Base-by-base conservation (phyloP, 1,140 invertebrate genomes). In the Varroa destructor region DNA sequence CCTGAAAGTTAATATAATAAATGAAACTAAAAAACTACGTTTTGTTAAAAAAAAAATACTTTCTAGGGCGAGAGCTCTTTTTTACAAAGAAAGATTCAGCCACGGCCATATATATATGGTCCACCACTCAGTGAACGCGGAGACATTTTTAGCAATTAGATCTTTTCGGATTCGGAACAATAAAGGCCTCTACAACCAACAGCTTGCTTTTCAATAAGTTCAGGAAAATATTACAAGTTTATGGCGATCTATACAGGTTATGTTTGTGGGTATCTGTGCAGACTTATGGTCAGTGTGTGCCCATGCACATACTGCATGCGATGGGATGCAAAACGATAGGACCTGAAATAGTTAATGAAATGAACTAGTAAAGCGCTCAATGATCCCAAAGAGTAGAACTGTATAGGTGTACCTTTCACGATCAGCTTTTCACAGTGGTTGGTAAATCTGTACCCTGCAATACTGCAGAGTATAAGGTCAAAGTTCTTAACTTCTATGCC, bases 141-240 rank as follows among this genome's bases (percentile, higher is more conserved):
- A 37, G 87, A 91, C 75, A 87, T 97, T 73, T 89, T 98, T 99
- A 95, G 83, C 86, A 95, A 75, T 86, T 98, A 55, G 95, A 93
- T 73, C 87, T 96, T 76, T 81, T 98, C 75, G 94, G 94, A 14
- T 67, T 67, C 61, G 61, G 40, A 2, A 37, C 14, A 12, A 67
- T 67, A 37, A n/a, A 67, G 61, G 81, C 40, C 74, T 82, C 72
- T 78, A 77, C 74, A 81, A 82, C 72, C 80, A 81, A 73, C 57
- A 78, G 1, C 70, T 76, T 46, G 80, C 79, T 0, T 72, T 82
- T 54, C 74, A 80, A 73, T 82, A 80, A 76, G 75, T 82, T 12
- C 77, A 78, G 74, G 75, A 78, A 43, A 81, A 81, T 71, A 82
- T 82, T 37, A 61, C 58, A 40, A 25, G 56, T 54, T 56, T 82